Evolutionary conservation across 2,113 vertebrate species (phyloP).

Genomic region (Peromyscus maniculatus): DNA sequence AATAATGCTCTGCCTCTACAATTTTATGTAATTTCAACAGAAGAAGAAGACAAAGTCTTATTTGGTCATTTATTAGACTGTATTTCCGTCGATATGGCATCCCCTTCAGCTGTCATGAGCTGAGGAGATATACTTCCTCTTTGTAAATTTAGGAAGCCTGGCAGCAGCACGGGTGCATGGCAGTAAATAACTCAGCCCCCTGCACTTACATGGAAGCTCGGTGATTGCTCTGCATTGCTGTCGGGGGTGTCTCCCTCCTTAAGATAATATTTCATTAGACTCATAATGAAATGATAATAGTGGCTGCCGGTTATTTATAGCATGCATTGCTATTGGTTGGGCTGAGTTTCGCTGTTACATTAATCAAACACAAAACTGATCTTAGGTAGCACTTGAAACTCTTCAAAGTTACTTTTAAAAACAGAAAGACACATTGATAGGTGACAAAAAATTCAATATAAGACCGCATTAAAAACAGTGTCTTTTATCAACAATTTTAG

Average conservation of each 20-base stretch:
- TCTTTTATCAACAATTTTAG: not conserved
- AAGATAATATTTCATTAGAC: constrained; percentile 78
- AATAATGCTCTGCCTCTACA: constrained; percentile 21
- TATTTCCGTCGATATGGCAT: constrained; percentile 58
- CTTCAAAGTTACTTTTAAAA: constrained; percentile 40
- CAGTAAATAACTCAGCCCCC: constrained; percentile 80
- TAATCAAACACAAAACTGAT: constrained; percentile 73
- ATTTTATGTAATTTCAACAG: not conserved
- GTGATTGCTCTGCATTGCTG: constrained; percentile 79
- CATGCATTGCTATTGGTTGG: constrained; percentile 8
- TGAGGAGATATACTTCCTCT: constrained; percentile 73
- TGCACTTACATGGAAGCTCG: constrained; percentile 77
- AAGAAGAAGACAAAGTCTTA: constrained; percentile 3
- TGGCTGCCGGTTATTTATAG: constrained; percentile 79
- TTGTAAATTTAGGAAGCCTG: constrained; percentile 74
- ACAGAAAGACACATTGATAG: not conserved
- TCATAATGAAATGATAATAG: constrained; percentile 83
- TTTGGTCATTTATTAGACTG: constrained; percentile 39
- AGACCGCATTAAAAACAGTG: not conserved
- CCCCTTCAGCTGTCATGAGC: constrained; percentile 61
- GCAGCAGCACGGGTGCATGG: constrained; percentile 21
- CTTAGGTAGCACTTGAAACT: constrained; percentile 19
- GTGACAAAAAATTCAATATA: not conserved
- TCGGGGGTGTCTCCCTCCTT: constrained; percentile 73
- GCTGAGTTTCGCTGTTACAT: constrained; percentile 46